phyloP scores from a whole-genome alignment of 2,888 invertebrate genomes.

The Germaria angustata region DNA sequence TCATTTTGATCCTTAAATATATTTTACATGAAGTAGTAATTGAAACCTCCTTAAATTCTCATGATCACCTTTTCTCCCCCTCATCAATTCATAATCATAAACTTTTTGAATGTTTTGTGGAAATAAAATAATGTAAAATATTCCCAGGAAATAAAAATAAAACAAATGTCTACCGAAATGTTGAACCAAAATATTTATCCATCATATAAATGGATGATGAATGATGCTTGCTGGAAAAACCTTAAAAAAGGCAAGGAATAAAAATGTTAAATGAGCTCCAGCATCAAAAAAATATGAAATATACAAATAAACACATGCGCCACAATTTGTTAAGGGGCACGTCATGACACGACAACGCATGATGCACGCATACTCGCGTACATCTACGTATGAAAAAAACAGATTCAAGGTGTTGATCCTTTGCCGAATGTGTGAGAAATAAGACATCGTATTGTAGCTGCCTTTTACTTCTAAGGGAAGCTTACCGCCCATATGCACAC shows the following conservation, averaged over 20 bases:
- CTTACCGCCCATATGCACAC: slow-evolving; percentile 13
- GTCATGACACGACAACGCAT: slow-evolving; percentile 61
- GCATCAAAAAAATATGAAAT: slow-evolving; percentile 29
- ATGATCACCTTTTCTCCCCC: slow-evolving; percentile 63
- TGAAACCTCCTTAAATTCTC: slow-evolving; percentile 62
- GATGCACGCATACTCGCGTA: slow-evolving; percentile 34
- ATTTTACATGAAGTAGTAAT: slow-evolving; percentile 56
- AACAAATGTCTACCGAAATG: slow-evolving; percentile 4
- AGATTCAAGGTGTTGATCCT: slow-evolving; percentile 55
- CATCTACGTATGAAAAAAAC: not conserved
- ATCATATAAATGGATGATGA: slow-evolving; percentile 46
- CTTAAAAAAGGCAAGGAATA: not conserved
- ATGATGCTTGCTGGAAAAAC: slow-evolving; percentile 37
- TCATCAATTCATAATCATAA: slow-evolving; percentile 30
- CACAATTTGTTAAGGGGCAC: slow-evolving; percentile 65
- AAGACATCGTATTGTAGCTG: slow-evolving; percentile 5
- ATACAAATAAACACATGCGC: slow-evolving; percentile 54
- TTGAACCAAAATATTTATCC: slow-evolving; percentile 25
- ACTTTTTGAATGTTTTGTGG: not conserved
- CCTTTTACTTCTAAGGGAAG: slow-evolving; percentile 22
- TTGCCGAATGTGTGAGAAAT: slow-evolving; percentile 11
- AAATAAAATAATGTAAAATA: slow-evolving; percentile 26
- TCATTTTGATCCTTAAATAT: slow-evolving; percentile 31
- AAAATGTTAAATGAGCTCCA: not conserved
- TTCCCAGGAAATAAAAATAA: slow-evolving; percentile 53